Evolutionary conservation across 2,888 invertebrate genomes (phyloP).

Genomic region (Heliconius ethilla): DNA sequence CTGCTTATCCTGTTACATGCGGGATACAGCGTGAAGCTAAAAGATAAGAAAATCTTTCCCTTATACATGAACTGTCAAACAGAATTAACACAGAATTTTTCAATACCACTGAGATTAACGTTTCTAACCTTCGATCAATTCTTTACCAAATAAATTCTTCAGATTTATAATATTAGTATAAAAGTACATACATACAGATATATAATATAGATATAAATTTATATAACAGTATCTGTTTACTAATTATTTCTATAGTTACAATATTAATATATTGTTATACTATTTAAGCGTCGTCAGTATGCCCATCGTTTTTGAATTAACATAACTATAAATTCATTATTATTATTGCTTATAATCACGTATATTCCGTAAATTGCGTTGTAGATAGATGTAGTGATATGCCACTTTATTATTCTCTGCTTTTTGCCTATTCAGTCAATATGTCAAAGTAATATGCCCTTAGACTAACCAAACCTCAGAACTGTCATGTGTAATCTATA

Average conservation of each 20-base stretch:
- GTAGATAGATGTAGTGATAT: neutral
- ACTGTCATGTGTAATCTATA: too few relatives aligned
- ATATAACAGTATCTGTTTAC: neutral
- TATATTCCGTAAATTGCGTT: neutral
- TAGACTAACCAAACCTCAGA: too few relatives aligned
- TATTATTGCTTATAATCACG: neutral
- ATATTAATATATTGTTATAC: neutral
- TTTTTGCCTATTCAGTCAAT: too few relatives aligned
- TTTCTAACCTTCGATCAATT: too few relatives aligned
- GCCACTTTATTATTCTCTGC: too few relatives aligned
- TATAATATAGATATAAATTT: neutral
- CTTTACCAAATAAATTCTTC: too few relatives aligned
- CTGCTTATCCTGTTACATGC: neutral
- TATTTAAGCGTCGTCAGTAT: neutral
- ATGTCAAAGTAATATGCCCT: too few relatives aligned
- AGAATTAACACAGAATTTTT: too few relatives aligned
- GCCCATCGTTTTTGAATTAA: neutral
- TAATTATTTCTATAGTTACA: neutral
- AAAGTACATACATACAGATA: too few relatives aligned
- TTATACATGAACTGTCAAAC: too few relatives aligned
- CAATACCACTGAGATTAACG: too few relatives aligned
- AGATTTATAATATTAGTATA: too few relatives aligned
- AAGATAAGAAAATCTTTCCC: neutral
- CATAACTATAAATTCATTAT: neutral
- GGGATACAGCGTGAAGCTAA: constrained; percentile 5